These are phyloP conservation scores for Cochlearius cochlearius DNA, from an alignment of 2,113 vertebrate species.

Conservation along the genomic window DNA sequence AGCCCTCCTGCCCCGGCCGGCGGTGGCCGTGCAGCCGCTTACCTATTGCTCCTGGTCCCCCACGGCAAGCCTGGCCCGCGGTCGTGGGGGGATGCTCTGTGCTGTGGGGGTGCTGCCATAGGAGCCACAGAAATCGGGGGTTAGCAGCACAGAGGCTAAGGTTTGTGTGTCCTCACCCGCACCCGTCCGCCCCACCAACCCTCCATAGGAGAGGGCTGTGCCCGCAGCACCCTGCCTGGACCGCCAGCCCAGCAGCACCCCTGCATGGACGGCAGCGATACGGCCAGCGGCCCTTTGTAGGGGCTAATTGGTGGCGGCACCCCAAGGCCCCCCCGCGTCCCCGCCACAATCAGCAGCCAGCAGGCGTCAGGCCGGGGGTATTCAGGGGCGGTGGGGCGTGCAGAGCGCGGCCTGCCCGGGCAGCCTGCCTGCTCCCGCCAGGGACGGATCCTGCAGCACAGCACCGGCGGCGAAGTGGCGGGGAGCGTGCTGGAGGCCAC, in stretches of 20 bases:
- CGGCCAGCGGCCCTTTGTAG: neutral
- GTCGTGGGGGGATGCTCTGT: neutral
- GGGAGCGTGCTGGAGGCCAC: accelerated
- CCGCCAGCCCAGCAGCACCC: neutral
- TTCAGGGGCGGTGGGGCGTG: neutral
- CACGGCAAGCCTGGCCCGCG: neutral
- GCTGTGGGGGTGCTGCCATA: neutral
- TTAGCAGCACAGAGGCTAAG: accelerated
- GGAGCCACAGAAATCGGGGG: neutral
- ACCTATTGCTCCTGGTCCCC: neutral
- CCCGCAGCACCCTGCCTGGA: neutral
- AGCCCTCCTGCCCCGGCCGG: neutral
- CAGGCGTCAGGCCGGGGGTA: neutral
- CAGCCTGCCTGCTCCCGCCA: neutral
- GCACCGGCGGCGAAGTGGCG: accelerated
- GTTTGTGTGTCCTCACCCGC: neutral
- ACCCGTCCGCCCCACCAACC: neutral
- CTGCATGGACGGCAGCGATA: neutral
- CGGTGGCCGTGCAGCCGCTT: accelerated
- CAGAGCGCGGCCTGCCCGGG: neutral
- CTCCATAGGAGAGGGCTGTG: neutral
- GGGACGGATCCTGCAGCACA: neutral
- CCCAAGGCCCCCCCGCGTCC: neutral
- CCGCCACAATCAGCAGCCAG: neutral
- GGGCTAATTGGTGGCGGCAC: neutral